phyloP scores from a whole-genome alignment of 2,888 invertebrate genomes.

The Synanthedon myopaeformis region DNA sequence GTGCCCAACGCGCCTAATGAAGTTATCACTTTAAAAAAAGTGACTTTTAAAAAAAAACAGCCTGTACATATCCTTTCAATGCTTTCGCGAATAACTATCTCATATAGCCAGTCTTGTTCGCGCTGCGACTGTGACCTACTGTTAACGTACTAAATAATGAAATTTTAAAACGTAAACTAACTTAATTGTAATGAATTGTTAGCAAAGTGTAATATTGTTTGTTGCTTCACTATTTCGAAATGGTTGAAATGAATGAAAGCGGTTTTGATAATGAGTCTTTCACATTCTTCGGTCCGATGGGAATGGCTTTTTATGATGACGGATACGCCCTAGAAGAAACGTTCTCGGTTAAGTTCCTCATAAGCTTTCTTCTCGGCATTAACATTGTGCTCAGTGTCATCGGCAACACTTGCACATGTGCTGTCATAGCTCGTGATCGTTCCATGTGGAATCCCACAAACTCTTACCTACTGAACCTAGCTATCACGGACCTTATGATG shows the following conservation, averaged over 20 bases:
- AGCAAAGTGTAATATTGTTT: no score
- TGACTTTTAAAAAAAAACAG: constrained; percentile 9
- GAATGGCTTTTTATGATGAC: constrained; percentile 37
- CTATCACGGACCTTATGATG: constrained; percentile 80
- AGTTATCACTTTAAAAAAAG: no score
- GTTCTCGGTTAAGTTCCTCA: constrained; percentile 61
- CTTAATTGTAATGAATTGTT: no score
- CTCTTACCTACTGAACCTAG: constrained; percentile 83
- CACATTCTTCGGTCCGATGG: constrained; percentile 42
- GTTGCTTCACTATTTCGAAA: background rate
- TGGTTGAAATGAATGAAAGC: background rate
- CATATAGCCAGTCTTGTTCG: constrained; percentile 23
- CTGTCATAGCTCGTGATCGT: constrained; percentile 78
- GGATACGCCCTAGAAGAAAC: constrained; percentile 53
- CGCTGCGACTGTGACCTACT: constrained; percentile 21
- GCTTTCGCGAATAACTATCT: constrained; percentile 14
- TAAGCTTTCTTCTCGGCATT: constrained; percentile 68
- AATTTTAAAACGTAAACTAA: no score
- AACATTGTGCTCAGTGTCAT: constrained; percentile 78
- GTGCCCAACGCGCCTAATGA: no score
- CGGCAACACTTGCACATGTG: constrained; percentile 82
- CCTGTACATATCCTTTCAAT: constrained; percentile 20
- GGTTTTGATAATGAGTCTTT: constrained; percentile 30
- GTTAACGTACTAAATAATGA: constrained; percentile 18
- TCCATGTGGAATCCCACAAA: constrained; percentile 87